Evolutionary conservation across 1,140 invertebrate genomes (phyloP), one percentile per base, ranked within the genome.

Genomic region (Medauroidea extradentata): DNA sequence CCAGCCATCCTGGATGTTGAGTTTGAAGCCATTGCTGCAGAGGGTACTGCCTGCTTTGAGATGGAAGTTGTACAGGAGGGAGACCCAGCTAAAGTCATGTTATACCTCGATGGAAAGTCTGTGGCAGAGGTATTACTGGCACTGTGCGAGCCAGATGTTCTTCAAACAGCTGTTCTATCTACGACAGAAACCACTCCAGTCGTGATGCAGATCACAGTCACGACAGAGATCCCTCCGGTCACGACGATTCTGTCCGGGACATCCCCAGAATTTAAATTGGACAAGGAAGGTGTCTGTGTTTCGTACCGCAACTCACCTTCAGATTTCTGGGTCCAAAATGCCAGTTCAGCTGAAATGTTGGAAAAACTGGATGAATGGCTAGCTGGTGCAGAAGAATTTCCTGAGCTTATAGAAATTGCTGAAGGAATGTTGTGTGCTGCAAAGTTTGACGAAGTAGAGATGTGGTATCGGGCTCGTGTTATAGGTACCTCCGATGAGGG

Each of bases 31-130:
- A 66, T 87, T 0, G 79, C 81, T 0, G 82, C 79, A 0, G 81
- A 84, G 39, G 85, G 85, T n/a, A 78, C 78, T 43, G 83, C 81
- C 3, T 80, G 83, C 49, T 88, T 87, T 54, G 41, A 55, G 41
- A 42, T 55, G 39, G 16, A 43, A 7, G 24, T 55, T n/a, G 41
- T 53, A 16, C 21, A 49, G 14, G 44, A 51, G 19, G 61, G 57
- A 5, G 38, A 52, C 21, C 34, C 43, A 27, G 21, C 48, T 13
- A 51, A 27, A 8, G 61, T 57, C 1, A 25, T 24, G n/a, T 62
- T 59, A 13, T 41, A 42, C 3, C 13, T 48, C 27, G 50, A 59
- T 16, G 57, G 44, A 1, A 42, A 55, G 38, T 25, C 25, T 24
- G 11, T 55, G 27, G 39, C 24, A 14, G 53, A 55, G 14, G n/a